phyloP scores from a whole-genome alignment of 2,888 invertebrate species.

The Tachystola acroxantha region DNA sequence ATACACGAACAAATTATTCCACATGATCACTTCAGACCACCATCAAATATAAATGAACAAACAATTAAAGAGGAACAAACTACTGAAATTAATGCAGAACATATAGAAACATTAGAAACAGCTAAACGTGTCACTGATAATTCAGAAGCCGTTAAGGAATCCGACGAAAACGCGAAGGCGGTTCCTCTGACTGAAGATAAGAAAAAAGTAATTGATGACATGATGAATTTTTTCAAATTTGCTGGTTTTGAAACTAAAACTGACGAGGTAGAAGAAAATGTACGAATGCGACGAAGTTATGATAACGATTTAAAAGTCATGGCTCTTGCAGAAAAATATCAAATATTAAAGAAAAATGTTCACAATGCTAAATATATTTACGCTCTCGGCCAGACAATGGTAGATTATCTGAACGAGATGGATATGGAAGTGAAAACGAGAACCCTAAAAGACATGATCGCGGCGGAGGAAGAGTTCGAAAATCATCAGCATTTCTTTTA shows the following conservation, averaged over 20 bases:
- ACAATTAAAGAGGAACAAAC: conserved; percentile 11
- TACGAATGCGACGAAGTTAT: conserved; percentile 47
- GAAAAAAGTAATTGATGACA: conserved; percentile 61
- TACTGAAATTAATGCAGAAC: conserved; percentile 22
- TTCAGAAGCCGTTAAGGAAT: conserved; percentile 17
- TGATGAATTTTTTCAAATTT: conserved; percentile 59
- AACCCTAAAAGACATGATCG: conserved; percentile 40
- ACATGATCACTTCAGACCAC: conserved; percentile 20
- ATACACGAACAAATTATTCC: conserved; percentile 66
- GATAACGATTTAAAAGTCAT: conserved; percentile 41
- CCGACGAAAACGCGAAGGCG: conserved; percentile 13
- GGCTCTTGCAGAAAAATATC: conserved; percentile 38
- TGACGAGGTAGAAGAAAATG: conserved; percentile 17
- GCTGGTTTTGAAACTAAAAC: conserved; percentile 35
- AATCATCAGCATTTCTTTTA: conserved; percentile 44
- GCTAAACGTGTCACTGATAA: conserved; percentile 24
- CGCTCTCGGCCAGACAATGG: conserved; percentile 39
- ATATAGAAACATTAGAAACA: conserved; percentile 26
- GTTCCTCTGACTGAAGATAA: conserved; percentile 43
- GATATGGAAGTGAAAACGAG: conserved; percentile 44
- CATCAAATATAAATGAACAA: conserved; percentile 10
- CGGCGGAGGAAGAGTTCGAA: conserved; percentile 52
- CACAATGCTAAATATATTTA: conserved; percentile 45
- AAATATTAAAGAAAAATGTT: conserved; percentile 42
- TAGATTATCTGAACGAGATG: conserved; percentile 53